These are phyloP conservation scores for Tinamus guttatus DNA, from an alignment of 2,113 vertebrate genomes.

Conservation along the genomic window DNA sequence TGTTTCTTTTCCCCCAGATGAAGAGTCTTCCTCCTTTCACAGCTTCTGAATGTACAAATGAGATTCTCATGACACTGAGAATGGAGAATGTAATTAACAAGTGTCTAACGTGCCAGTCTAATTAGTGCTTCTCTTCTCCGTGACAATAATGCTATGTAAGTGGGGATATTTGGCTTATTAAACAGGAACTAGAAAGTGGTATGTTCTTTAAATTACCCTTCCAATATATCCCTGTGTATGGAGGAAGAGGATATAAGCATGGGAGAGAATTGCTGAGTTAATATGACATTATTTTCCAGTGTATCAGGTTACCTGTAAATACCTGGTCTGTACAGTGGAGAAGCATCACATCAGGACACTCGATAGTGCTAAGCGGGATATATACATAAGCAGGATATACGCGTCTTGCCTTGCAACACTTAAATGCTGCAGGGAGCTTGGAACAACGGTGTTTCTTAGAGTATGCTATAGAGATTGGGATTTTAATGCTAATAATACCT, in stretches of 20 bases:
- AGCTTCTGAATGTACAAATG: not conserved
- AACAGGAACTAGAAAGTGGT: not conserved
- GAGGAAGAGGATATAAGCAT: not conserved
- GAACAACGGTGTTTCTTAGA: not conserved
- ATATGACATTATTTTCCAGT: not conserved
- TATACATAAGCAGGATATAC: not conserved
- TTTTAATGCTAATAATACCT: not conserved
- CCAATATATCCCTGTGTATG: not conserved
- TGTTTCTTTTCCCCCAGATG: not conserved
- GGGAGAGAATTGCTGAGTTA: not conserved
- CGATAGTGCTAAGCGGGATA: not conserved
- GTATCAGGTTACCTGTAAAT: not conserved
- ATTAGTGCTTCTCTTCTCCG: not conserved
- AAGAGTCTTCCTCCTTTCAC: not conserved
- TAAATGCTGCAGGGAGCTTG: not conserved
- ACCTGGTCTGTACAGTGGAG: not conserved
- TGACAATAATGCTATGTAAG: not conserved
- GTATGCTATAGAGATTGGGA: not conserved
- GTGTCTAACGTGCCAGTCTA: not conserved
- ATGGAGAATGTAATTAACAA: constrained; percentile 16
- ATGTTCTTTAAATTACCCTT: not conserved
- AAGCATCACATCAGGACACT: not conserved
- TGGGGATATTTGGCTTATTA: not conserved
- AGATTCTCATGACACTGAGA: not conserved
- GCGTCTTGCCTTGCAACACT: not conserved